Percentiles rank a stretch among this genome's conserved stretches.
Conservation (phyloP, 2,113 vertebrate species). For the Menidia beryllina region DNA sequence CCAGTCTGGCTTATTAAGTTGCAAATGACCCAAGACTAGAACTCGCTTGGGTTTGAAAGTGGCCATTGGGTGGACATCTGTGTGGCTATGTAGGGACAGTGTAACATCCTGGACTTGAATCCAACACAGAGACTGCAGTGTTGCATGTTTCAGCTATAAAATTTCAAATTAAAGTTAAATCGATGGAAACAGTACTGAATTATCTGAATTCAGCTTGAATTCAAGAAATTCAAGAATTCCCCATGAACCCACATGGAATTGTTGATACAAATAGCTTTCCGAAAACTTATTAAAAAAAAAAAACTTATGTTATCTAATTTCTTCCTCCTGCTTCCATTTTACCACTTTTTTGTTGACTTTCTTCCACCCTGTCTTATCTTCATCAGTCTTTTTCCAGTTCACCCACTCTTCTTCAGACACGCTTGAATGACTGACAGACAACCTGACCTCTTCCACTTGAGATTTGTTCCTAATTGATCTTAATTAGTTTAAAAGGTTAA, state of each 20-base stretch:
- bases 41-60: neutral
- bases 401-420: constrained; percentile 17
- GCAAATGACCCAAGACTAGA: constrained; percentile 29
- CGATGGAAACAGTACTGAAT: neutral
- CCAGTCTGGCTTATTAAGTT: constrained; percentile 33
- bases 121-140: too few relatives aligned
- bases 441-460: constrained; percentile 44
- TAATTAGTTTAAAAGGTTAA: constrained; percentile 75
- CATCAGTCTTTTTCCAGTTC: neutral
- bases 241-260: too few relatives aligned
- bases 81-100: neutral
- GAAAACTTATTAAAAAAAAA: neutral
- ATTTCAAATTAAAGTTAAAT: neutral
- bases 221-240: neutral
- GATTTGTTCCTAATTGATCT: constrained; percentile 66
- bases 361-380: neutral
- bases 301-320: neutral
- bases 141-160: neutral
- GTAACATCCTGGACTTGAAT: neutral
- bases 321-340: neutral
- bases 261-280: neutral
- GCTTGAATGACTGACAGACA: constrained; percentile 63
- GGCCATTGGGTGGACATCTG: neutral
- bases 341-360: neutral
- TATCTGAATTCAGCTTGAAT: neutral